Evolutionary conservation across 2,797 vertebrate genomes (phyloP).

Genomic region (Malurus splendens): DNA sequence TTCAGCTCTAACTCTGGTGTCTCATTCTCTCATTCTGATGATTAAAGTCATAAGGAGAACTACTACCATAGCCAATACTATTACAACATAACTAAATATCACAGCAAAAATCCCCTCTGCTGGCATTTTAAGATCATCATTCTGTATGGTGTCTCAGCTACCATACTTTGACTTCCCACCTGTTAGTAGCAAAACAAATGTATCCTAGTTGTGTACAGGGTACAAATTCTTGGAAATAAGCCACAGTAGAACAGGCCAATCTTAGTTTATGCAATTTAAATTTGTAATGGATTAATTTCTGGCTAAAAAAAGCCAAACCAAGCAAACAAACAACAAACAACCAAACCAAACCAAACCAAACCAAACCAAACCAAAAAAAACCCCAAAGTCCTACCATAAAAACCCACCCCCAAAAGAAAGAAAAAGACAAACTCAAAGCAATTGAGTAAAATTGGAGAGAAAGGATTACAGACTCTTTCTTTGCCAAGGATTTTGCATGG

Average conservation of each 20-base stretch:
- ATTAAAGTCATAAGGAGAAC: slow-evolving; percentile 31
- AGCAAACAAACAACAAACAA: too few species aligned
- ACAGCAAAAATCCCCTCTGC: slow-evolving; percentile 27
- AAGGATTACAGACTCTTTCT: background rate
- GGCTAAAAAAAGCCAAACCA: background rate
- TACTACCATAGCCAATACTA: slow-evolving; percentile 11
- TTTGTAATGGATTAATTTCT: background rate
- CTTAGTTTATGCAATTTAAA: background rate
- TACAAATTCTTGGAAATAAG: background rate
- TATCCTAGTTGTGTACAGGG: background rate
- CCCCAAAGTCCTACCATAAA: background rate
- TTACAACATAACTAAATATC: slow-evolving; percentile 38
- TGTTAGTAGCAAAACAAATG: background rate
- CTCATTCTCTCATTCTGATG: slow-evolving; percentile 30
- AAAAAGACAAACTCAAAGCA: background rate
- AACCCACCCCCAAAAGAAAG: background rate
- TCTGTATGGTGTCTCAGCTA: background rate
- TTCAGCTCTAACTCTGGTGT: slow-evolving; percentile 37
- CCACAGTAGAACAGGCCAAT: background rate
- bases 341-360: rapidly evolving
- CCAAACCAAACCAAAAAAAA: background rate
- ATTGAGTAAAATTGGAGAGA: background rate
- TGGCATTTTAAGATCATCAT: slow-evolving; percentile 40
- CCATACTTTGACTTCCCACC: background rate
- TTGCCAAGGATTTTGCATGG: background rate